Evolutionary conservation across 1,140 invertebrate species (phyloP), one percentile per base, ranked within the genome.

Genomic region (Helicoverpa armigera): DNA sequence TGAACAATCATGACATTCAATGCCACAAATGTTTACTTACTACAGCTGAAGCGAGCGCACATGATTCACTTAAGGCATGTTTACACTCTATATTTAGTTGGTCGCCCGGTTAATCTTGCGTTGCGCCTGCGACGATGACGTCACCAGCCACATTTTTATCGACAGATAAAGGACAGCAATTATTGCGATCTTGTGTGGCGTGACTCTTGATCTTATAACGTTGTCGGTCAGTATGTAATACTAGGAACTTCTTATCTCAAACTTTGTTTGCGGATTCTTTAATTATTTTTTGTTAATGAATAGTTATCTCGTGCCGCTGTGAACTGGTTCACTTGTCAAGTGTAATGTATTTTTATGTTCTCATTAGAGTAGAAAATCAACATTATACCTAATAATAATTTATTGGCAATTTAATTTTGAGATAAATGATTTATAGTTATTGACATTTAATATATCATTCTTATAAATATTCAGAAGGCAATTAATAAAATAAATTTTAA

Each of bases 21-120:
- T 75, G 73, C 73, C 58, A 75, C 56, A 13, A 74, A 60, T 88
- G 84, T 88, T 91, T 89, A 89, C 86, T 87, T 88, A 86, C 72
- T 84, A 81, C 84, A 87, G 83, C 84, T 89, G 82, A 87, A 89
- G 80, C 75, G 78, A 89, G 79, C 78, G 75, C 80, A 82, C 80
- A 89, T 91, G 90, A 93, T 86, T 91, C 90, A 93, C 83, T 88
- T 90, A 88, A 89, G 84, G 84, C 79, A 82, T 92, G 89, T 93
- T 92, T 93, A 92, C 88, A 83, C 84, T 91, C 89, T 92, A 92
- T 92, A 90, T 92, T 88, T 90, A 92, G 90, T 85, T 82, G 83
- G 83, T 87, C 82, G 83, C 81, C 35, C 80, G 85, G 86, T 88
- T 87, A 85, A 87, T 89, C 85, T 87, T 79, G 79, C 16, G 85